A percentile compares a stretch with the other conserved stretches of the same genome.
These are phyloP conservation scores for Dicranocentrus wangi DNA, from an alignment of 2,888 invertebrate species.

Conservation along the genomic window DNA sequence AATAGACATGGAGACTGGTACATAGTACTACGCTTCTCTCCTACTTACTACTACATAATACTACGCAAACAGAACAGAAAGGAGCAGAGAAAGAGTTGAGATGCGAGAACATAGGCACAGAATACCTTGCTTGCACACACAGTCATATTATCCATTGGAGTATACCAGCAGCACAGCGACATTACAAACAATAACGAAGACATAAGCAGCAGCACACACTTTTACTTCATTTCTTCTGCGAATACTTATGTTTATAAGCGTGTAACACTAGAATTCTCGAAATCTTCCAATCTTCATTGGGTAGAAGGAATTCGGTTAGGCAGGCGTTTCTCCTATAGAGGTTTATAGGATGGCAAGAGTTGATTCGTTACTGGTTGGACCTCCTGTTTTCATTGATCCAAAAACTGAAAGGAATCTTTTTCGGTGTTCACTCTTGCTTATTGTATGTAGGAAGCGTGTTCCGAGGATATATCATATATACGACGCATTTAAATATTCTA, in stretches of 20 bases:
- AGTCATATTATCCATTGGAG: too few species aligned
- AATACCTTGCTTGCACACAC: not conserved
- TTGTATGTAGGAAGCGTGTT: not conserved
- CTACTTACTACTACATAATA: too few species aligned
- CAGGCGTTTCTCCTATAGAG: constrained; percentile 65
- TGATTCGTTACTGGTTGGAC: constrained; percentile 67
- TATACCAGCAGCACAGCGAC: too few species aligned
- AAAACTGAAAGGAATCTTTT: constrained; percentile 43
- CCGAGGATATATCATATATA: not conserved
- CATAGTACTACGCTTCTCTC: too few species aligned
- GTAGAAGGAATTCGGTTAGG: constrained; percentile 64
- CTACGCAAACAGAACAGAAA: constrained; percentile 3
- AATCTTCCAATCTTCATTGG: constrained; percentile 66
- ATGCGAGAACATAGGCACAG: not conserved
- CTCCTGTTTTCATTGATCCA: constrained; percentile 72
- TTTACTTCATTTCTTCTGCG: constrained; percentile 1
- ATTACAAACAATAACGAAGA: not conserved
- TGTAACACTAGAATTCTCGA: not conserved
- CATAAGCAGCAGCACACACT: not conserved
- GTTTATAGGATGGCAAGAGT: constrained; percentile 62
- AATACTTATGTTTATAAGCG: not conserved
- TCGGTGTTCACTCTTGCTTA: constrained; percentile 30
- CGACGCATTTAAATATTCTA: too few species aligned
- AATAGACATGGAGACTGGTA: too few species aligned
- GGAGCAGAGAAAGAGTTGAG: constrained; percentile 1